Percentiles rank a stretch among this genome's conserved stretches.
These are phyloP conservation scores for Hedychridium roseum DNA, from an alignment of 2,888 invertebrate species.

Conservation along the genomic window DNA sequence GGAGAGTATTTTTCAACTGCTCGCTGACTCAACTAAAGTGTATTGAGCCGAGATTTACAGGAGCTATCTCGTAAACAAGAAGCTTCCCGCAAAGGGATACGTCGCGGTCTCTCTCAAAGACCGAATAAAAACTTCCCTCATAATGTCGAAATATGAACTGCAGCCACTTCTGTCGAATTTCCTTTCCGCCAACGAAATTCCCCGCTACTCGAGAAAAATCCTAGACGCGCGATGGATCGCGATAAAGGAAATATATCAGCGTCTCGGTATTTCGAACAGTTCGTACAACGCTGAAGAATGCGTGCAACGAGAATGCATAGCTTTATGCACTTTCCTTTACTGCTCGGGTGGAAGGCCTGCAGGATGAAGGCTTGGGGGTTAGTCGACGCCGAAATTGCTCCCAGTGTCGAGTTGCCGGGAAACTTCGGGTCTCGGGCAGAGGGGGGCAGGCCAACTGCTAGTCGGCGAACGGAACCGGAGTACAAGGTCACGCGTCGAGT, in stretches of 20 bases:
- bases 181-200: background rate
- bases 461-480: conserved; percentile 36
- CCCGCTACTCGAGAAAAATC: background rate
- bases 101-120: too few relatives aligned
- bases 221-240: background rate
- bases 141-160: background rate
- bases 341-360: conserved; percentile 40
- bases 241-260: background rate
- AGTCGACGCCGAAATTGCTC: conserved; percentile 60
- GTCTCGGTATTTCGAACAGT: background rate
- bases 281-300: conserved; percentile 8
- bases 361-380: conserved; percentile 36
- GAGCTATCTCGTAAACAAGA: too few relatives aligned
- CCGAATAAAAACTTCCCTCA: background rate
- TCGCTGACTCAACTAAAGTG: too few relatives aligned
- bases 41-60: too few relatives aligned
- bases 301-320: conserved; percentile 48
- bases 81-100: too few relatives aligned
- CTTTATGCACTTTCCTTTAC: conserved; percentile 59
- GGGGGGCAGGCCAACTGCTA: conserved; percentile 22
- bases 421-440: conserved; percentile 58
- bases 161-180: background rate
- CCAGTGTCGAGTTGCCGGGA: conserved; percentile 58
- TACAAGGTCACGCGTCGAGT: conserved; percentile 62
- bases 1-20: too few relatives aligned